Percentiles rank a stretch among this genome's conserved stretches.
These are phyloP conservation scores for Calliopum simillimum DNA, from an alignment of 2,888 invertebrate genomes.

Conservation along the genomic window DNA sequence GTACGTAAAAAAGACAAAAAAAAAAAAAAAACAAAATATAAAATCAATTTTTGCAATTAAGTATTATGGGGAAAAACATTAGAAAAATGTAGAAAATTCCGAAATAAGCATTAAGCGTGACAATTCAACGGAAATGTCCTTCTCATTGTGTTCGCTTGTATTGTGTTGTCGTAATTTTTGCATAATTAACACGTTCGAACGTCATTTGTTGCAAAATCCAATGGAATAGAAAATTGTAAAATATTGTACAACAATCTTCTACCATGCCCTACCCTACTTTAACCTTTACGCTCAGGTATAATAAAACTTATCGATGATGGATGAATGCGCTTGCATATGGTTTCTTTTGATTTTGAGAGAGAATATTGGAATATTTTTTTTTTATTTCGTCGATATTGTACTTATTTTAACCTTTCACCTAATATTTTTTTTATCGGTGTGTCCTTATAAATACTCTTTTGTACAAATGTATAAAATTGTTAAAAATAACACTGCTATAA, in stretches of 20 bases:
- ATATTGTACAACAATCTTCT: background rate
- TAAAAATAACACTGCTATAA: too few species aligned
- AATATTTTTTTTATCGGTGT: too few species aligned
- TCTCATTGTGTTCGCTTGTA: background rate
- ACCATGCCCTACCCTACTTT: background rate
- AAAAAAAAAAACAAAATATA: too few species aligned
- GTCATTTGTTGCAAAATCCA: constrained; percentile 5
- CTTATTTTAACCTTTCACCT: too few species aligned
- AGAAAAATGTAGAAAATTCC: background rate
- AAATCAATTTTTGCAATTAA: constrained; percentile 19
- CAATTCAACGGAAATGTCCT: constrained; percentile 19
- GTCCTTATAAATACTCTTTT: too few species aligned
- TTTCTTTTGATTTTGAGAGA: too few species aligned
- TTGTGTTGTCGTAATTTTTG: constrained; percentile 22
- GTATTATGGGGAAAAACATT: constrained; percentile 6
- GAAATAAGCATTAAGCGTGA: constrained; percentile 30
- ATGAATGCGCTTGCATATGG: too few species aligned
- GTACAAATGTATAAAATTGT: too few species aligned
- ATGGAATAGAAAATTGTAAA: constrained; percentile 30
- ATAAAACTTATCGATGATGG: constrained; percentile 1
- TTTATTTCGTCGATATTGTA: too few species aligned
- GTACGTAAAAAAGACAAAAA: background rate
- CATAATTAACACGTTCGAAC: constrained; percentile 33
- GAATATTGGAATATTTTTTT: too few species aligned
- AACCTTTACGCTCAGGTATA: background rate